Base-by-base conservation (phyloP, 2,113 vertebrate genomes). In the Gnathonemus longibarbis region DNA sequence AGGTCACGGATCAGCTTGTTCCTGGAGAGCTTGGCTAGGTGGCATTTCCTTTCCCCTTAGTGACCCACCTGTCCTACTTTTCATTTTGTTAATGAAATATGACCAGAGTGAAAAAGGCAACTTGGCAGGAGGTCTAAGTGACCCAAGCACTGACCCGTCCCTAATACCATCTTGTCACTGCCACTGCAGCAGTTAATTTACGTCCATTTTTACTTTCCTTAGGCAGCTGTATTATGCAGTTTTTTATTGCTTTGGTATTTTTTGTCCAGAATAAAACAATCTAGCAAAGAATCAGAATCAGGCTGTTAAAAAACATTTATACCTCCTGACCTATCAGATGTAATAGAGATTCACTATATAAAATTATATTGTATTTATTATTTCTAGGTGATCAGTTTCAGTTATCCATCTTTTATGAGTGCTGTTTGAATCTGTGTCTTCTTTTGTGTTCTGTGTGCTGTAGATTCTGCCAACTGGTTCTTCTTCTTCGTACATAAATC, bases 71-170 rank as follows among this genome's bases (percentile, higher is more conserved):
- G 74, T 80, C 74, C 35, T 35, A 80, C 74, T 80, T 80, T 42
- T 80, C 74, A 80, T 39, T 80, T 80, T 80, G 35, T 80, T 80
- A 80, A 80, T 80, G 35, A 80, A 80, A 80, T 80, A 80, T 42
- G 74, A 80, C 74, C 74, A 42, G 74, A 80, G 15, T 42, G 5
- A 80, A 80, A 80, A 80, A 39, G 74, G 35, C 74, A 42, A 80
- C 74, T 39, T 42, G 35, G 74, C 35, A 80, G 35, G 74, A 80
- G 74, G 13, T 39, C 1, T 39, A 42, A 80, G 74, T 19, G 13
- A 80, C 74, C 35, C 13, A 21, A 39, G 74, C 74, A 80, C 74
- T 80, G 31, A 80, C 13, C 74, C 74, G 0, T 80, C 13, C 35
- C 74, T 80, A 31, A 80, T 17, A 80, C 74, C 74, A 4, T 80